Percentiles rank a stretch among this genome's conserved stretches.
Evolutionary conservation across 2,113 vertebrate species (phyloP).

Genomic region (Trachemys scripta): DNA sequence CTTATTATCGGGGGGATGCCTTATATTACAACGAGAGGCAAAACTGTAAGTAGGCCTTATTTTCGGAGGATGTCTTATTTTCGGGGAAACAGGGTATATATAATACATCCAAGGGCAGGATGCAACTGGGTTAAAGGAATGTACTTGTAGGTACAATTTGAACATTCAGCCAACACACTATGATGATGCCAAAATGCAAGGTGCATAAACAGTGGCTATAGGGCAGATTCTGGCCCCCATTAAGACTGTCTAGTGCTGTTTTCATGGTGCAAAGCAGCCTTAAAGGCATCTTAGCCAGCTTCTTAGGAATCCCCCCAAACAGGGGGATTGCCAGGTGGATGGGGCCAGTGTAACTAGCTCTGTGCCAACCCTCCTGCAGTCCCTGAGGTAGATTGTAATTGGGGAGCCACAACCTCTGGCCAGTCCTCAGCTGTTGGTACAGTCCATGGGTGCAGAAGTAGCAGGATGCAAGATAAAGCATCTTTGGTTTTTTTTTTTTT

Average conservation of each 20-base stretch:
- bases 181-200: background rate
- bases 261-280: background rate
- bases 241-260: background rate
- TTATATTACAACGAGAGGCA: no score
- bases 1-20: no score
- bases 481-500: background rate
- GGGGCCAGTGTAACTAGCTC: background rate
- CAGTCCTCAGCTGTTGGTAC: background rate
- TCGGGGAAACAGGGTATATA: no score
- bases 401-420: background rate
- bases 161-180: background rate
- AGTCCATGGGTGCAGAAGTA: background rate
- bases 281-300: background rate
- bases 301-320: background rate
- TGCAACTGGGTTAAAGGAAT: background rate
- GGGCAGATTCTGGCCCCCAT: background rate
- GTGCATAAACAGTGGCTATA: background rate
- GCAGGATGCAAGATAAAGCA: background rate
- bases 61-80: no score
- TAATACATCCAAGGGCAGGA: background rate
- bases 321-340: background rate
- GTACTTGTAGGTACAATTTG: background rate
- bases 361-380: background rate
- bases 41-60: no score
- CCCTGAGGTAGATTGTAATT: background rate